phyloP scores from a whole-genome alignment of 2,888 invertebrate genomes.

The Poecilus cupreus region DNA sequence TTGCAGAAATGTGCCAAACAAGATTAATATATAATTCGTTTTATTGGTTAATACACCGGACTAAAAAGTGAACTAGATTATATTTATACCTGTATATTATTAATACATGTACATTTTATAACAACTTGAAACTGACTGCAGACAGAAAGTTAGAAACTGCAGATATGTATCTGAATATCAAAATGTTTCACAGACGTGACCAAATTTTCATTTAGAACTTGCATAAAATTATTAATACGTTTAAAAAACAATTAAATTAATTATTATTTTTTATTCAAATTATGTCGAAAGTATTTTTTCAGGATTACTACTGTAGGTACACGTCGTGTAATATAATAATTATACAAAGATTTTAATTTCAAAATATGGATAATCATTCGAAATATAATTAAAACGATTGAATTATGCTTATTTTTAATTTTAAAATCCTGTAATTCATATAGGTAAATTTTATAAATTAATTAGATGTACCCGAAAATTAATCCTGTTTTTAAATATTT shows the following conservation, averaged over 20 bases:
- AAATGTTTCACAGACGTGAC: conserved; percentile 7
- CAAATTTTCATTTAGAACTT: conserved; percentile 6
- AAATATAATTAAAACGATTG: not conserved
- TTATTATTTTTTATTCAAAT: conserved; percentile 7
- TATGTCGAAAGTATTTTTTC: not conserved
- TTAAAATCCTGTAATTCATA: not conserved
- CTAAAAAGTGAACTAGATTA: conserved; percentile 27
- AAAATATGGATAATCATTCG: not conserved
- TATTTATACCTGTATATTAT: conserved; percentile 9
- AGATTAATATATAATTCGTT: not conserved
- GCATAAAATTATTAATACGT: not conserved
- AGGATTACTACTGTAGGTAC: too few species aligned
- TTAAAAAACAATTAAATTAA: not conserved
- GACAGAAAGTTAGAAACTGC: conserved; percentile 41
- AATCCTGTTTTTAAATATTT: not conserved
- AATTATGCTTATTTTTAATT: conserved; percentile 23
- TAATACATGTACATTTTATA: conserved; percentile 23
- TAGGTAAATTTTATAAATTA: not conserved
- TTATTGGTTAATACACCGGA: conserved; percentile 6
- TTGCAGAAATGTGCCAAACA: not conserved
- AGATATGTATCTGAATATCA: conserved; percentile 16
- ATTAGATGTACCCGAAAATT: not conserved
- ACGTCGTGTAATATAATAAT: not conserved
- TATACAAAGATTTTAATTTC: conserved; percentile 9
- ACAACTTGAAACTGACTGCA: not conserved